Evolutionary conservation across 1,140 invertebrate genomes (phyloP).

Genomic region (Bombus balteatus): DNA sequence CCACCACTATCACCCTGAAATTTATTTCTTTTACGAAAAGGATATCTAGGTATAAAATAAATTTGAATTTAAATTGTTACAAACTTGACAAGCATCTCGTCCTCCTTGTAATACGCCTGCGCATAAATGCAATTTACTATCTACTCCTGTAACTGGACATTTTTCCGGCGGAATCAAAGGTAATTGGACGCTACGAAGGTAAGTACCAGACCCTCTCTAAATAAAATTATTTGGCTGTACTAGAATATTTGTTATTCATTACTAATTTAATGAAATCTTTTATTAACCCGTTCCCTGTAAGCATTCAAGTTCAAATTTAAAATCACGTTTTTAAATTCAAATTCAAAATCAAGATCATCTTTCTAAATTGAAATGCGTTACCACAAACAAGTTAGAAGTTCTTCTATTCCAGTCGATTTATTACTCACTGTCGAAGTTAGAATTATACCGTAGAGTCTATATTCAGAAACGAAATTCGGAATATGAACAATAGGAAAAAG

Average conservation of each 20-base stretch:
- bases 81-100: slow-evolving; percentile 84
- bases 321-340: not conserved
- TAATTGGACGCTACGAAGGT: slow-evolving; percentile 65
- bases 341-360: too few relatives aligned
- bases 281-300: not conserved
- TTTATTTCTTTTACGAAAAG: not conserved
- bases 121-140: slow-evolving; percentile 78
- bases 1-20: slow-evolving; percentile 78
- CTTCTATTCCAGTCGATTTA: too few relatives aligned
- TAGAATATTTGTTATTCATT: not conserved
- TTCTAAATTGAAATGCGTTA: too few relatives aligned
- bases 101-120: slow-evolving; percentile 84
- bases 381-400: too few relatives aligned
- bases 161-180: slow-evolving; percentile 62
- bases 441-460: too few relatives aligned
- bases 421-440: too few relatives aligned
- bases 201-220: slow-evolving; percentile 44
- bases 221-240: not conserved
- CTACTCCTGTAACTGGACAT: slow-evolving; percentile 44
- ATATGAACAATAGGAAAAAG: not conserved
- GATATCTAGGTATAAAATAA: not conserved
- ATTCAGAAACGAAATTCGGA: too few relatives aligned
- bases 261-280: too few relatives aligned
- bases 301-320: not conserved
- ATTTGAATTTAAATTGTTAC: slow-evolving; percentile 14